Base-by-base conservation (phyloP, 2,113 vertebrate species). In the Anarhynchus alexandrinus region DNA sequence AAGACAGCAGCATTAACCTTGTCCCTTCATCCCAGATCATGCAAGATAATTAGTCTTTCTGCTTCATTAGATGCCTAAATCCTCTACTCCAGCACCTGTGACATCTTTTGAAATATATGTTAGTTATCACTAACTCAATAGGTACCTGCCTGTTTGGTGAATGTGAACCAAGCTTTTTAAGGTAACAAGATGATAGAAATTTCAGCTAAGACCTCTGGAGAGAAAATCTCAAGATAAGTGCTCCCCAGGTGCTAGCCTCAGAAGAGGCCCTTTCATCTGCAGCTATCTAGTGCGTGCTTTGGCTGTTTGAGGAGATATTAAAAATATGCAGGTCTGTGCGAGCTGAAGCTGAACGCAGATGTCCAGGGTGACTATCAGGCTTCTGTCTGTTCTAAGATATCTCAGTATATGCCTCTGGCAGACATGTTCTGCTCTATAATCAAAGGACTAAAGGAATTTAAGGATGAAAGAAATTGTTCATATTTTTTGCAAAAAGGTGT, bases 41-140 rank as follows among this genome's bases (percentile, higher is more conserved):
- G 12, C 29, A 90, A 96, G 81, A 79, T 82, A 95, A 92, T 88
- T 70, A 49, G 11, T 34, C 30, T 85, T 95, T 91, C 57, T 92
- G 36, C 90, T 92, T 92, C 74, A 73, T 90, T 86, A 93, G 7
- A 15, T 65, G 36, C n/a, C 42, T 88, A 80, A 86, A 86, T 80
- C 74, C n/a, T 58, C 62, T 57, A 12, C 34, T 76, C 12, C 0
- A 17, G 6, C 30, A 90, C 38, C 42, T 54, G 42, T 42, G 45
- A 51, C 14, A 17, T 80, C 27, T 88, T 94, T 77, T 34, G 90
- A 73, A 83, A 61, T 76, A 9, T 20, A 27, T 34, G 16, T 45
- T 65, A 26, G 23, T 49, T 95, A 58, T 58, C 34, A 47, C 4
- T 55, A 74, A 47, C 30, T 69, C 4, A 4, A 2, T 76, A 82